These are phyloP conservation scores for Cacatua alba DNA, from an alignment of 2,113 vertebrate genomes.

Conservation along the genomic window DNA sequence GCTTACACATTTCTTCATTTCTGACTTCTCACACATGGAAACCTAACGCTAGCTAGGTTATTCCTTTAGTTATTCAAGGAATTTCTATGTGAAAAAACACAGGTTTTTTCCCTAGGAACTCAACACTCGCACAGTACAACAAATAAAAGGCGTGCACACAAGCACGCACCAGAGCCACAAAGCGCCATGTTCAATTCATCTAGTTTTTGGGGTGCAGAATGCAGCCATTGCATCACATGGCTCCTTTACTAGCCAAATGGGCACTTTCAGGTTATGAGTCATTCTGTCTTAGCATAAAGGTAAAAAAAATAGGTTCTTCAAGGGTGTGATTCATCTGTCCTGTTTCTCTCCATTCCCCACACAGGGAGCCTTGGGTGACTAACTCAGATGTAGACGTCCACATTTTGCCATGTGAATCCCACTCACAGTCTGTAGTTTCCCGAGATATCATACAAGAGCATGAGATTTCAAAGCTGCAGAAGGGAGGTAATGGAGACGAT, in stretches of 20 bases:
- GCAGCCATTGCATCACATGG: neutral
- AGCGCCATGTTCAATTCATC: fast-evolving
- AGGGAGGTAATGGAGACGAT: neutral
- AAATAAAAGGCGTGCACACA: fast-evolving
- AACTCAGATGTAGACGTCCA: slow-evolving; percentile 56
- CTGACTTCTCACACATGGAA: neutral
- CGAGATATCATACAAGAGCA: neutral
- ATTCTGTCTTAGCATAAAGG: neutral
- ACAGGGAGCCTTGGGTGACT: slow-evolving; percentile 51
- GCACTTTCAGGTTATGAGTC: slow-evolving; percentile 1
- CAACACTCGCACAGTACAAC: fast-evolving
- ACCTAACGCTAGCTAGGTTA: neutral
- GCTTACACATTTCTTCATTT: neutral
- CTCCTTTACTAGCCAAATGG: neutral
- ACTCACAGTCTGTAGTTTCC: slow-evolving; percentile 64
- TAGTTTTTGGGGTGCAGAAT: neutral
- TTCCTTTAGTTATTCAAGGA: neutral
- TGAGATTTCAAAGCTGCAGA: slow-evolving; percentile 27
- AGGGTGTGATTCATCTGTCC: slow-evolving; percentile 63
- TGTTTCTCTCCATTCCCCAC: slow-evolving; percentile 53
- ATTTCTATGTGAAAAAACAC: neutral
- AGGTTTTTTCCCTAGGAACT: neutral
- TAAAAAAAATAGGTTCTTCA: slow-evolving; percentile 20
- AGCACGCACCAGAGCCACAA: neutral
- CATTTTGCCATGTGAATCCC: slow-evolving; percentile 52